These are phyloP conservation scores for Phaonia tiefii DNA, from an alignment of 2,888 invertebrate genomes.

Conservation along the genomic window DNA sequence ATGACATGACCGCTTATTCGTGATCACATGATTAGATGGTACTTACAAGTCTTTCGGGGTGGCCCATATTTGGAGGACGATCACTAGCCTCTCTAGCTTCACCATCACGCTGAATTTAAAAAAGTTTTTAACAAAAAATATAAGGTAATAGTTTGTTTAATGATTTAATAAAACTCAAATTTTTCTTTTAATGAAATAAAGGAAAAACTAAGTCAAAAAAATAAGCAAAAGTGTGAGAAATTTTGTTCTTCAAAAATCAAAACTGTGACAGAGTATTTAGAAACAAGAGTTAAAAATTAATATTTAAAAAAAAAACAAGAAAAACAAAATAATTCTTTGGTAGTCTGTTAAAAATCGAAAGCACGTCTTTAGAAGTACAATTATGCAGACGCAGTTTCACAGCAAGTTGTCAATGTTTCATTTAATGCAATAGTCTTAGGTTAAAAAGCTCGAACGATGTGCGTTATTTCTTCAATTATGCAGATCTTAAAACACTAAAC, in stretches of 20 bases:
- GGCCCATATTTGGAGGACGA: slow-evolving; percentile 75
- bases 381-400: slow-evolving; percentile 9
- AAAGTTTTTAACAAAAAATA: slow-evolving; percentile 65
- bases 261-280: slow-evolving; percentile 47
- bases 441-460: too few relatives aligned
- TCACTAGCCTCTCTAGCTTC: slow-evolving; percentile 77
- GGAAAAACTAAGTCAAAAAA: slow-evolving; percentile 62
- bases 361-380: too few relatives aligned
- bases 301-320: slow-evolving; percentile 69
- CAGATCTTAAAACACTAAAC: too few relatives aligned
- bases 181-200: slow-evolving; percentile 52
- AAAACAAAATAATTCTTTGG: slow-evolving; percentile 70
- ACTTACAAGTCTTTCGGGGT: slow-evolving; percentile 76
- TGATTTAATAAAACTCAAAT: slow-evolving; percentile 63
- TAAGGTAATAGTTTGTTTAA: slow-evolving; percentile 67
- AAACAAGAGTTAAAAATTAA: slow-evolving; percentile 20
- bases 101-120: slow-evolving; percentile 73
- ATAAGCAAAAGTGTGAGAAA: background rate
- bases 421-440: too few relatives aligned
- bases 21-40: slow-evolving; percentile 55
- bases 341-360: background rate
- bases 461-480: too few relatives aligned
- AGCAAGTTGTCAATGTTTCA: background rate
- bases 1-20: background rate
- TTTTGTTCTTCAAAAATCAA: slow-evolving; percentile 53